Evolutionary conservation across 2,888 invertebrate genomes (phyloP), one percentile per base, ranked within the genome.

Genomic region (Callinectes sapidus): DNA sequence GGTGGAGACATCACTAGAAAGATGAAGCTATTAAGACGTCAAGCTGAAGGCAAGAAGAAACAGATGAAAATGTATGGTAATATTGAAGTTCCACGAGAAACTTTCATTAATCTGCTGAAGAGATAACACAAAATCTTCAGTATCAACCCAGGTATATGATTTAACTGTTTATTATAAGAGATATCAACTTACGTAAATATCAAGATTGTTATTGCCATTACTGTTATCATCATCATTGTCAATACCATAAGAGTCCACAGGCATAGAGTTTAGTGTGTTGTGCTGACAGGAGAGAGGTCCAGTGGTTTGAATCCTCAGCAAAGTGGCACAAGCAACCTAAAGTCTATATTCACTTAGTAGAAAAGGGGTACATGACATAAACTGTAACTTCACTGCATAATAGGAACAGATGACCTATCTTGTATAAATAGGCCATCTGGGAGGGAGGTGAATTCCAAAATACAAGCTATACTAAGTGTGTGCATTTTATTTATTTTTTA

Each of bases 1-100:
- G 99, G 99, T 0, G 99, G 99, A 28, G 99, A 99, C 96, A 96
- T 98, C 2, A 98, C 98, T 0, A 96, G 99, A 95, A 97, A 97
- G 95, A 98, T 97, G 96, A 99, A 99, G 95, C 96, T 99, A 61
- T 96, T 99, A 35, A 97, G 97, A 94, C 97, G 97, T 95, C 99
- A 99, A 96, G 97, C 98, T 0, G 98, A 98, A 95, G 99, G 99
- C 13, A 99, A 99, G 96, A 98, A 98, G 96, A 97, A 97, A 35
- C 32, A 81, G 96, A 98, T 99, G 98, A 97, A 98, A 95, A 97
- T 97, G 96, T 97, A 99, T 93, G 99, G 98, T 89, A 98, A 98
- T 95, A 97, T 99, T 95, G 97, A 97, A 95, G 96, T 99, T 95
- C 99, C 99, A 2, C 97, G 98, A 95, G 97, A 99, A 95, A 98